Evolutionary conservation across 2,888 invertebrate species (phyloP).

Genomic region (Panopea generosa): DNA sequence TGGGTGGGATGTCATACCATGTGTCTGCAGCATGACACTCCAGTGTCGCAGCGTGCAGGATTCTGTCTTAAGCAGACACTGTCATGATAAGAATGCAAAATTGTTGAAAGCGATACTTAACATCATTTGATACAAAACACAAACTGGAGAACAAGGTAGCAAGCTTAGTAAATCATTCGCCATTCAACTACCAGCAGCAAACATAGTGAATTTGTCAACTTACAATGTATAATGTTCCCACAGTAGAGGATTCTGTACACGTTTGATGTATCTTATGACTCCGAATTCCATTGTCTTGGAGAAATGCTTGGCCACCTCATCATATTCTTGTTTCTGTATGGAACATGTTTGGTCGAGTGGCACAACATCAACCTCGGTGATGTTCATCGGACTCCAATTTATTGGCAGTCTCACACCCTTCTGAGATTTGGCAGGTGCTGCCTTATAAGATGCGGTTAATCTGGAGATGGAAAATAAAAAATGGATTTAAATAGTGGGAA

Average conservation of each 20-base stretch:
- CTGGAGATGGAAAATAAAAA: conserved; percentile 16
- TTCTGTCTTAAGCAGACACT: no score
- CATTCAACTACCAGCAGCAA: no score
- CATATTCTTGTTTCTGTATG: conserved; percentile 38
- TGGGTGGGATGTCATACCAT: no score
- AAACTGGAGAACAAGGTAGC: no score
- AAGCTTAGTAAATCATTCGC: no score
- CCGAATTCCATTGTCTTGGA: conserved; percentile 14
- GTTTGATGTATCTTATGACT: conserved; percentile 37
- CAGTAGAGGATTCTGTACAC: conserved; percentile 55
- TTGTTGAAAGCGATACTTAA: no score
- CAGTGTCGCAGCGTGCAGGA: no score
- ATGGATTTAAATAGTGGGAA: no score
- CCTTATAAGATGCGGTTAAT: conserved; percentile 43
- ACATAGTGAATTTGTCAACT: conserved; percentile 10
- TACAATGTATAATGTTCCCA: conserved; percentile 63
- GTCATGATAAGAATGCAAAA: no score
- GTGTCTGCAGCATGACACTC: no score
- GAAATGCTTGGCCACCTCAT: conserved; percentile 47
- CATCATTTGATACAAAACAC: no score
- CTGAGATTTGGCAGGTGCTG: conserved; percentile 37
- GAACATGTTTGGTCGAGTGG: conserved; percentile 18
- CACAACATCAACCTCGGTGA: conserved; percentile 32
- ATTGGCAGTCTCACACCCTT: conserved; percentile 51
- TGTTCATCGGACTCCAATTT: conserved; percentile 52